A percentile compares a stretch with the other conserved stretches of the same genome.
Conservation (phyloP, 2,113 vertebrate species). For the Gasterosteus nipponicus region DNA sequence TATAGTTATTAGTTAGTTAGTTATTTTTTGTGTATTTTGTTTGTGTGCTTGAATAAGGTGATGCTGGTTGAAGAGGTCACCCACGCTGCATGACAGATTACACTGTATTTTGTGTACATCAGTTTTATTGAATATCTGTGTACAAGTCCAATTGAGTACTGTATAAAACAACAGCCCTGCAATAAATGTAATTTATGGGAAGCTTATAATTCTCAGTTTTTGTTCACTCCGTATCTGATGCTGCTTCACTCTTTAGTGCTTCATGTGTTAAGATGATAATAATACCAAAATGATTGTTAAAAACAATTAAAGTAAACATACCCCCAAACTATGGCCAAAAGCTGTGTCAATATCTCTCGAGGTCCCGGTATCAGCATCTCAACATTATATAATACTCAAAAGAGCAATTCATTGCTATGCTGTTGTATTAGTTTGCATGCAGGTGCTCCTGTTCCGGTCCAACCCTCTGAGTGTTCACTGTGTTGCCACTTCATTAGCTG, state of each 20-base stretch:
- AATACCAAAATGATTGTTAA: neutral
- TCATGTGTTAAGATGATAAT: neutral
- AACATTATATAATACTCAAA: slow-evolving; percentile 2
- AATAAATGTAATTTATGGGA: neutral
- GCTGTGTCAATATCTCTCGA: neutral
- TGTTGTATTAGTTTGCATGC: slow-evolving; percentile 4
- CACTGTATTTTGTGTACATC: neutral
- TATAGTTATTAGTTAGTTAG: neutral
- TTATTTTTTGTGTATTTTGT: slow-evolving; percentile 8
- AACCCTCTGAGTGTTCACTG: neutral
- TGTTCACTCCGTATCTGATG: neutral
- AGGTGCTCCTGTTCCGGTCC: neutral
- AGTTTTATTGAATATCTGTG: slow-evolving; percentile 1
- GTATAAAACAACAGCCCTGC: neutral
- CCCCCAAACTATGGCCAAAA: neutral
- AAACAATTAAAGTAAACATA: neutral
- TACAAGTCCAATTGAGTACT: neutral
- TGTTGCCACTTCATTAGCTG: neutral
- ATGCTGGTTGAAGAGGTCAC: slow-evolving; percentile 4
- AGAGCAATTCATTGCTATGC: neutral
- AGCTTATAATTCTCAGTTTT: neutral
- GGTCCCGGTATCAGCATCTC: neutral
- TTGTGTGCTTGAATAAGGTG: neutral
- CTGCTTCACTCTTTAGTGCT: neutral
- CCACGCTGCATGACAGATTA: neutral